Conservation (phyloP, 2,113 vertebrate species). For the Calidris pygmaea region DNA sequence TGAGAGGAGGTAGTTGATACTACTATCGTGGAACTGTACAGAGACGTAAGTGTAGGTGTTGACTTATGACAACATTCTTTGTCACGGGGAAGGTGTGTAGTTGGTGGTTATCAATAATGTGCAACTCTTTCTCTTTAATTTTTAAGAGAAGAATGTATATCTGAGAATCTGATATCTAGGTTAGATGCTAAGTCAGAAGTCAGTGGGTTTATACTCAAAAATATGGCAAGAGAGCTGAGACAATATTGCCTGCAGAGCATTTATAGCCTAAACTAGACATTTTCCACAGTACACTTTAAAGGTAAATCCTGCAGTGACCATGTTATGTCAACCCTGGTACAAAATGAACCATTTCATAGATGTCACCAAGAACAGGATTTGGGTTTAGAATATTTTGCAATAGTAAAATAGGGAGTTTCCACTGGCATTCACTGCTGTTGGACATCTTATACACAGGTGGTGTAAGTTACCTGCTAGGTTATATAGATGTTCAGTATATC, state of each 20-base stretch:
- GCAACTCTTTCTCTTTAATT: not conserved
- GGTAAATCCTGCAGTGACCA: not conserved
- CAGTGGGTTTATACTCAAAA: not conserved
- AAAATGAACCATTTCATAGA: not conserved
- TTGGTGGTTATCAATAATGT: not conserved
- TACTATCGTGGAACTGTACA: not conserved
- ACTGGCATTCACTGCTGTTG: not conserved
- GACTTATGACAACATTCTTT: not conserved
- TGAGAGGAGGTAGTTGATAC: not conserved
- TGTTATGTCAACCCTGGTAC: not conserved
- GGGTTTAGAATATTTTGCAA: not conserved
- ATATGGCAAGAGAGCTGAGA: not conserved
- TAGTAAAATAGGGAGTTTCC: not conserved
- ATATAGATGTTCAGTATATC: not conserved
- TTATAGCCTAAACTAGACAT: not conserved
- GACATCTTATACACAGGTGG: not conserved
- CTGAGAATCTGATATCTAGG: not conserved
- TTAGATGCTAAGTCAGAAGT: not conserved
- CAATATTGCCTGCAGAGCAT: not conserved
- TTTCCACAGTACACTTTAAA: not conserved
- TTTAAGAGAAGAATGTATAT: not conserved
- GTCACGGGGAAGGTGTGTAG: not conserved
- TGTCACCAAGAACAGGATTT: not conserved
- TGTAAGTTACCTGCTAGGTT: not conserved
- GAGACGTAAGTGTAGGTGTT: constrained; percentile 1